Evolutionary conservation across 2,888 invertebrate genomes (phyloP), one percentile per base, ranked within the genome.

Genomic region (Ypsolopha sequella): DNA sequence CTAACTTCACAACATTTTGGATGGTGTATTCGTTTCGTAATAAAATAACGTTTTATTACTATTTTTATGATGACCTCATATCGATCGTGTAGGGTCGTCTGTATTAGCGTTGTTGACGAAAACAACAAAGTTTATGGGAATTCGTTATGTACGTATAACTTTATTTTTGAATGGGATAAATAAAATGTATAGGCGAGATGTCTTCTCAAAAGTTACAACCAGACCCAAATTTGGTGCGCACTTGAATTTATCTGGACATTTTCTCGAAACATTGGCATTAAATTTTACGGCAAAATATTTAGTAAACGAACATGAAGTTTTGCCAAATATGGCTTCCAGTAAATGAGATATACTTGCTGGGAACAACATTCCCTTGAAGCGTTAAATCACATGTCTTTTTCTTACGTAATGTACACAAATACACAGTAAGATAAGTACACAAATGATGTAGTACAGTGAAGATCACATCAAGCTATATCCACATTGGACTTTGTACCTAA

Each of bases 1-100:
- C 24, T 24, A 4, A 24, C 24, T 24, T 24, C 24, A 24, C 24
- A 24, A 24, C 24, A 24, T 24, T 24, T 24, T 24, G 24, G 24
- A 3, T 24, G 24, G 24, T 4, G 24, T 24, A 24, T 24, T 24
- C 24, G 35, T 51, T 51, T 45, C 35, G 43, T 41, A 47, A 66
- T 68, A 63, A 68, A 70, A 65, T 62, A 66, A 69, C 24, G 24
- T 62, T 72, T 72, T 69, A 74, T 60, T 62, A 62, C 58, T 55
- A 54, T 58, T 55, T 68, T 74, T 71, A 74, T 59, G 65, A 68
- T 56, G 53, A 51, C 59, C 59, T 61, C 60, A 60, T 60, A 56
- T 56, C 54, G 57, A 53, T 53, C 48, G 41, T 53, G 41, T 11
- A 41, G 38, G 38, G 38, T n/a, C 8, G 2, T 1, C 2, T 43